These are phyloP conservation scores for Odontomachus brunneus DNA, from an alignment of 1,140 invertebrate genomes.

Conservation along the genomic window DNA sequence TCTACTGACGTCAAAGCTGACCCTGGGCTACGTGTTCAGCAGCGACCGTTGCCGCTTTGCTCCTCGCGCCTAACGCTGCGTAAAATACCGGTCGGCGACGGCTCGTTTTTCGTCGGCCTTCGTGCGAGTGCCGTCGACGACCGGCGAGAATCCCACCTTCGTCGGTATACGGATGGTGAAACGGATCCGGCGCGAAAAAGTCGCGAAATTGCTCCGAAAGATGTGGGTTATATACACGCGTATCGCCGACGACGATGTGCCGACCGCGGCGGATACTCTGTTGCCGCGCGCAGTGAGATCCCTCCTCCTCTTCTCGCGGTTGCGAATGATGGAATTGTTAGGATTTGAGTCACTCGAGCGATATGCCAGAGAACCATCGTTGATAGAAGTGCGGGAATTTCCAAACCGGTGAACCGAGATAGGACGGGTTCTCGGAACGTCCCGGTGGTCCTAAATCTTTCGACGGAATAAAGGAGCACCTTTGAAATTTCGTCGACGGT, in stretches of 20 bases:
- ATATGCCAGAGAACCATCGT: neutral
- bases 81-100: slow-evolving; percentile 40
- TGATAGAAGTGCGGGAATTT: neutral
- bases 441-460: neutral
- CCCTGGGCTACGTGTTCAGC: slow-evolving; percentile 79
- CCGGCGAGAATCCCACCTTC: slow-evolving; percentile 21
- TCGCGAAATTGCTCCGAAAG: neutral
- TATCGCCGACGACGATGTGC: too few species aligned
- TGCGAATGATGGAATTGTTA: slow-evolving; percentile 21
- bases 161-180: neutral
- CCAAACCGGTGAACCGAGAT: neutral
- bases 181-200: neutral
- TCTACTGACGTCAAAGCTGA: slow-evolving; percentile 82
- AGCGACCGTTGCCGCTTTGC: neutral
- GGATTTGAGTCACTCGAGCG: neutral
- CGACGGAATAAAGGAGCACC: too few species aligned
- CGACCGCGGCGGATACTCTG: too few species aligned
- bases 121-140: slow-evolving; percentile 4
- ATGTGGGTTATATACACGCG: neutral
- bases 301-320: neutral
- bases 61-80: slow-evolving; percentile 30
- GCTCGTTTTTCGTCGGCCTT: slow-evolving; percentile 55
- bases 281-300: neutral
- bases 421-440: slow-evolving; percentile 1
- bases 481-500: too few species aligned